phyloP scores from a whole-genome alignment of 92 coral and sea anemone species.

The Paragorgia papillata region DNA sequence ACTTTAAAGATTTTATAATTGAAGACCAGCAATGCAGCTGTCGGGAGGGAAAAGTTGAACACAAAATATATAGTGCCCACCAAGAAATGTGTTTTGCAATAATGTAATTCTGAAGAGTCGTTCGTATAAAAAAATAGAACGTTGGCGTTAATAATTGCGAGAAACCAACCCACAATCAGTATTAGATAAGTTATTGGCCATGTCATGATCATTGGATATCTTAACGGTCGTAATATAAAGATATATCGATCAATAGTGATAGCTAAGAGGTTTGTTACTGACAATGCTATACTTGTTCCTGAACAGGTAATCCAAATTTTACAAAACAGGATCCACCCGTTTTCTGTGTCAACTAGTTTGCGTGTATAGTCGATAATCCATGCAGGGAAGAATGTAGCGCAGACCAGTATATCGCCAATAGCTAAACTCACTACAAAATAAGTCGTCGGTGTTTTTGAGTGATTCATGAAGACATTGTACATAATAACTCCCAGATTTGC shows the following conservation, averaged over 20 bases:
- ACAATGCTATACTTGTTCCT: not conserved
- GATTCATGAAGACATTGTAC: conserved; percentile 11
- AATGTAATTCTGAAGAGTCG: too few species aligned
- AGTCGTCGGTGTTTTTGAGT: conserved; percentile 31
- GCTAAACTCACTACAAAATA: conserved; percentile 19
- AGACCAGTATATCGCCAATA: conserved; percentile 9
- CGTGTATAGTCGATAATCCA: not conserved
- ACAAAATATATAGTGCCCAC: too few species aligned
- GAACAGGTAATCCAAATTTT: not conserved
- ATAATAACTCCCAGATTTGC: conserved; percentile 18
- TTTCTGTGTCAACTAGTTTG: not conserved
- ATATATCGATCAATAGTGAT: conserved; percentile 6
- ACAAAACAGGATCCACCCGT: not conserved
- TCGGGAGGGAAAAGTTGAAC: not conserved
- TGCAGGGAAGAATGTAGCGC: conserved; percentile 8
- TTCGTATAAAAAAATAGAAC: too few species aligned
- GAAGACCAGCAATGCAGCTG: not conserved
- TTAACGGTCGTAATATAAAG: conserved; percentile 23
- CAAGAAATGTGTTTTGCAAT: too few species aligned
- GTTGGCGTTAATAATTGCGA: not conserved
- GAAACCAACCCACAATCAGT: not conserved
- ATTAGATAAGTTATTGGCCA: conserved; percentile 12
- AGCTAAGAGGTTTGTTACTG: conserved; percentile 2
- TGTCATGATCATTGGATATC: conserved; percentile 24
- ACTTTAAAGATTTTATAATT: conserved; percentile 22